Evolutionary conservation across 2,113 vertebrate genomes (phyloP), one percentile per base, ranked within the genome.

Genomic region (Mus pahari): DNA sequence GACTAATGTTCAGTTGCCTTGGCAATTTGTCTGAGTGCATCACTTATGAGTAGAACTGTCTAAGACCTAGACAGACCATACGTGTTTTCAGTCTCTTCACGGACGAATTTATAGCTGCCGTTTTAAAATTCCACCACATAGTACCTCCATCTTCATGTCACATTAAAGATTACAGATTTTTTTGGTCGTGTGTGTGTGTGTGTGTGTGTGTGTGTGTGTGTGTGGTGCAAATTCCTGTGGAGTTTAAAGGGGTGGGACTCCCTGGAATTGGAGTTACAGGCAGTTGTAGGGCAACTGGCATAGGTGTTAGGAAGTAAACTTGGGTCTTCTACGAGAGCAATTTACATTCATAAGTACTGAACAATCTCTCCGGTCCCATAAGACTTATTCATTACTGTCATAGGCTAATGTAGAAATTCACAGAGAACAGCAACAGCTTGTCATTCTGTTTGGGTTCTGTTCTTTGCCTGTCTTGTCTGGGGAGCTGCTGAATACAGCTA

Each of bases 11-110:
- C 12, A 87, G 93, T 66, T 17, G 68, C 17, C 53, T 74, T 11
- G 9, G 42, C 60, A n/a, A 62, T 77, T 91, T 55, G 19, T 77
- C 92, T 92, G 36, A 75, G 5, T 8, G 7, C 62, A 88, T 90
- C 20, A 48, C 8, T 58, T 2, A 0, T 60, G 53, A 62, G 42
- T 53, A 71, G 5, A 96, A 2, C 7, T 74, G 66, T 39, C 84
- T 70, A 48, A 11, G n/a, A 74, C 36, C 36, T 71, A 71, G 70
- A 71, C 14, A 17, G 36, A 71, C n/a, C 53, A 28, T 36, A 5
- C 2, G 26, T 39, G 24, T 53, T 95, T 90, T 73, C 50, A 50
- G 78, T 95, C 95, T 92, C 71, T 90, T 77, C 20, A 16, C 33
- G 70, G 39, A 7, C 16, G 4, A 24, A 58, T 68, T 20, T 74